These are phyloP conservation scores for Macrobrachium rosenbergii DNA, from an alignment of 1,140 invertebrate species.

Conservation along the genomic window DNA sequence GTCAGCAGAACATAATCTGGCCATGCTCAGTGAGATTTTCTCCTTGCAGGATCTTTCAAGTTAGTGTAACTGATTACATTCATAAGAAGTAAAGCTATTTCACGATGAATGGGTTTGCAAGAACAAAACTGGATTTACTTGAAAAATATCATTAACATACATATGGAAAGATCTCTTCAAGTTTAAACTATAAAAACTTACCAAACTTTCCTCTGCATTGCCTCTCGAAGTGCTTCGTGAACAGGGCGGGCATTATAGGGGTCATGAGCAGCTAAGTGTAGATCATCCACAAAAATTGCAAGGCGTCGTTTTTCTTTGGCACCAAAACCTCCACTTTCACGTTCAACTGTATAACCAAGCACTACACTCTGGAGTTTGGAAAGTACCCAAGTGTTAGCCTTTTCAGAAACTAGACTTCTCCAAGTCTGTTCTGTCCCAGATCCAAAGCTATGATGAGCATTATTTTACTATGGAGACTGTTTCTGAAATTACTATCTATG, in stretches of 20 bases:
- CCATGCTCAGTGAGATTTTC: too few relatives aligned
- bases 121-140: neutral
- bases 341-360: conserved; percentile 2
- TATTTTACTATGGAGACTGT: too few relatives aligned
- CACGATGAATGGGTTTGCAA: too few relatives aligned
- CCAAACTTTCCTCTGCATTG: conserved; percentile 87
- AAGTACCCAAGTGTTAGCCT: neutral
- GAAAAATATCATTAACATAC: neutral
- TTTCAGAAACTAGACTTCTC: neutral
- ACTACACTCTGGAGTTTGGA: conserved; percentile 29
- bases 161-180: neutral
- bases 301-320: conserved; percentile 33
- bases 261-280: conserved; percentile 92
- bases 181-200: conserved; percentile 65
- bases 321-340: conserved; percentile 33
- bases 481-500: too few relatives aligned
- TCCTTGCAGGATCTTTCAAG: too few relatives aligned
- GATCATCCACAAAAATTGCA: conserved; percentile 92
- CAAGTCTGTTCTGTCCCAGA: too few relatives aligned
- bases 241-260: conserved; percentile 91
- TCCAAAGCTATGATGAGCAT: too few relatives aligned
- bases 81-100: too few relatives aligned
- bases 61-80: too few relatives aligned
- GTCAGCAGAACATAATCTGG: too few relatives aligned
- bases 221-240: conserved; percentile 89